Evolutionary conservation across 2,797 vertebrate species (phyloP), one percentile per base, ranked within the genome.

Genomic region (Sibirionetta formosa): DNA sequence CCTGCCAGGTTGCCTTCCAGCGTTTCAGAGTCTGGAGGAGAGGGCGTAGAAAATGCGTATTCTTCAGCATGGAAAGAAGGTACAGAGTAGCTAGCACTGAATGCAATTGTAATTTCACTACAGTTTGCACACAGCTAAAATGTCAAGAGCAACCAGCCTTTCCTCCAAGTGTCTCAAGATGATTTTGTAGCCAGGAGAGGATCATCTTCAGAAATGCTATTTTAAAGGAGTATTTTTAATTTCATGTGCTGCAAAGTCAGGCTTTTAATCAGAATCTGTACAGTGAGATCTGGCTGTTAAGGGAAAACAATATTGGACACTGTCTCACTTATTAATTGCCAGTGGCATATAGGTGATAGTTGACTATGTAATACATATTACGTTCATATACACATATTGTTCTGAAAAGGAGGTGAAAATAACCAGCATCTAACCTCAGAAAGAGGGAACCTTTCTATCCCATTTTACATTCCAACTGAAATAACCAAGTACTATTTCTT

Each of bases 391-490:
- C 60, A 82, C 68, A 53, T 73, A 53, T 71, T 85, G 90, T 88
- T 92, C 63, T 85, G 64, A 79, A 79, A 93, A 85, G 50, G 33
- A 91, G 82, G 66, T 86, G 66, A 91, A 79, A 83, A 88, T 51
- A 94, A 51, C 70, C 79, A 95, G 95, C 88, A 83, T 75, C 86
- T 94, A 77, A 88, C 80, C 92, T 93, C 77, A 88, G 82, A 85
- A 96, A 78, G 88, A 85, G 80, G 90, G 83, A 94, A 88, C 73
- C 85, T 81, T 93, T 87, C 88, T 86, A 61, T 81, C 70, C 86
- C 82, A 36, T 83, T 95, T 90, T 94, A 95, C 94, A 96, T 94
- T 96, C 96, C 93, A 91, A 73, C 88, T 86, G 94, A 96, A 96
- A 91, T 80, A 92, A 92, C 75, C 3, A 2, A 84, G 64, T 86